These are phyloP conservation scores for Drosophila recens DNA, from an alignment of 2,888 invertebrate species.

Conservation along the genomic window DNA sequence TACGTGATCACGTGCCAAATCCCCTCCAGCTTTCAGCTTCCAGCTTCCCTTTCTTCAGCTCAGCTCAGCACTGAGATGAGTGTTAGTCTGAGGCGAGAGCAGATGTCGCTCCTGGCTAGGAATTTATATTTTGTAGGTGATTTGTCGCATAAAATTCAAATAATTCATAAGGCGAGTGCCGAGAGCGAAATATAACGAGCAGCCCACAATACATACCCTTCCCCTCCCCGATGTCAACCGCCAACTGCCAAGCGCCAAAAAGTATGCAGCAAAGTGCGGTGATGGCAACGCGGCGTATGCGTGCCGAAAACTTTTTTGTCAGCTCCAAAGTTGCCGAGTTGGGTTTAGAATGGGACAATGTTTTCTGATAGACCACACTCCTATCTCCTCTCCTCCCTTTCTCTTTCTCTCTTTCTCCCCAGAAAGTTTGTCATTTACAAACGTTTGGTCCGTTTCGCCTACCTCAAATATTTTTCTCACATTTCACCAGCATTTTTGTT, in stretches of 20 bases:
- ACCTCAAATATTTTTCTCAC: constrained; percentile 63
- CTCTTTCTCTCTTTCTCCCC: not conserved
- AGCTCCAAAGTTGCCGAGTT: constrained; percentile 60
- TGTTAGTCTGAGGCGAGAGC: constrained; percentile 25
- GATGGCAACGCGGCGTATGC: constrained; percentile 70
- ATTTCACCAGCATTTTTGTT: constrained; percentile 63
- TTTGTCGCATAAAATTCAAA: constrained; percentile 81
- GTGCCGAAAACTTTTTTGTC: constrained; percentile 79
- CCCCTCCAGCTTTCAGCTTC: no score
- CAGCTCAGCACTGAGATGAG: not conserved
- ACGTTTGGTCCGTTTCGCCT: constrained; percentile 16
- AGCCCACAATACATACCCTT: constrained; percentile 31
- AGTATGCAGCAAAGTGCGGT: constrained; percentile 73
- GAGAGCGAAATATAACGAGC: constrained; percentile 70
- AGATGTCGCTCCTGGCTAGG: constrained; percentile 52
- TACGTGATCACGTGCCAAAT: constrained; percentile 67
- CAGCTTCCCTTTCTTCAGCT: no score
- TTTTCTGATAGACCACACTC: constrained; percentile 3
- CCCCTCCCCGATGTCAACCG: constrained; percentile 21
- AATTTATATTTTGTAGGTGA: constrained; percentile 81
- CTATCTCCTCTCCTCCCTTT: not conserved
- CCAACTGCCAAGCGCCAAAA: constrained; percentile 66
- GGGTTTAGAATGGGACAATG: constrained; percentile 37
- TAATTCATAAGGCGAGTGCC: constrained; percentile 75
- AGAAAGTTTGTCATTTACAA: constrained; percentile 69